Conservation (phyloP, 2,797 vertebrate species). For the Mus minutoides region DNA sequence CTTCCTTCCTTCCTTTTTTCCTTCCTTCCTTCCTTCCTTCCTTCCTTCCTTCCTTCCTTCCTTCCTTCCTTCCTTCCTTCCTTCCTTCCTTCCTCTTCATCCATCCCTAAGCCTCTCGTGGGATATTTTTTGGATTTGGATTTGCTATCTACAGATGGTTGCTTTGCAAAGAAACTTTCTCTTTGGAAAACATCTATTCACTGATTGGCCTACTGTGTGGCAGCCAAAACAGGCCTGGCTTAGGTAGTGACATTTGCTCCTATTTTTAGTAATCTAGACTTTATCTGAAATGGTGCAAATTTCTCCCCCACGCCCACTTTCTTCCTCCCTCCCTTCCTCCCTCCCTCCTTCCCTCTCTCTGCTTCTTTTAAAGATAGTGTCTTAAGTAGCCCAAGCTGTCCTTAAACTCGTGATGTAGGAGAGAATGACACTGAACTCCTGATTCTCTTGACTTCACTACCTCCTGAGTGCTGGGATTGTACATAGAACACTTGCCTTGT, state of each 20-base stretch:
- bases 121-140: background rate
- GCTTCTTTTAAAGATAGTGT: background rate
- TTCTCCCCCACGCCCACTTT: background rate
- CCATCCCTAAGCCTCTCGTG: background rate
- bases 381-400: background rate
- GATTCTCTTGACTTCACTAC: background rate
- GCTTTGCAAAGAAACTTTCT: background rate
- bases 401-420: background rate
- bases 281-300: background rate
- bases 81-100: background rate
- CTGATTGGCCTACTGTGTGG: background rate
- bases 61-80: background rate
- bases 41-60: no score
- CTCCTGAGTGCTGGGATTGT: background rate
- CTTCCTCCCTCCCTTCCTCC: background rate
- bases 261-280: constrained; percentile 35
- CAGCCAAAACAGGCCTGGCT: background rate
- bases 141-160: background rate
- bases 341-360: background rate
- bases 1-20: background rate
- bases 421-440: background rate
- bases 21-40: no score
- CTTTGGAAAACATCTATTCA: background rate
- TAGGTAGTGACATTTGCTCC: background rate
- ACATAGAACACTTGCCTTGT: background rate